Evolutionary conservation across 1,140 invertebrate species (phyloP), one percentile per base, ranked within the genome.

Genomic region (Ceratoteleas bidentatus): DNA sequence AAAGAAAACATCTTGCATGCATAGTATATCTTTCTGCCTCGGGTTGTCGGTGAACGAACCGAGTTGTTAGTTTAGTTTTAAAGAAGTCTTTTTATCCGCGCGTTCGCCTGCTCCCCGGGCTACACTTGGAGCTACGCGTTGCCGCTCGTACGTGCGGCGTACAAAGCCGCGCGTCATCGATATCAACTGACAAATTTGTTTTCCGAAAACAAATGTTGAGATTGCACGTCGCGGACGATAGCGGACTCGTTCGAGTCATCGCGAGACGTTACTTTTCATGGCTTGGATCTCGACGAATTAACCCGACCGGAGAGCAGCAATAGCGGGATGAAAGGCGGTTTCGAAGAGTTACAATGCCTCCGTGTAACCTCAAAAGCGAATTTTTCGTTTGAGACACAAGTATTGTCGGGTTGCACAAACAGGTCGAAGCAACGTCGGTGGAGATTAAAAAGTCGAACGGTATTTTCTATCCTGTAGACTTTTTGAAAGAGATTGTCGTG

Each of bases 1-100:
- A 87, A 87, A 84, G 77, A 84, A 86, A 86, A 83, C 82, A 86
- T 85, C 81, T 84, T 84, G 78, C 86, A 86, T 86, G 80, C 85
- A 83, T 83, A 84, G 76, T 85, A 62, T 76, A 85, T 84, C 75
- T 62, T 53, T 76, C 11, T 58, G 62, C 73, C 80, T 53, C 45
- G n/a, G 69, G 57, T 83, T 65, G 57, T 56, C 70, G 36, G 57
- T 43, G 73, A 70, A 77, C 83, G 74, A 78, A 62, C 54, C 40
- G 57, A 78, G 75, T 81, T 83, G 85, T 84, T 85, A 75, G 74
- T 84, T 83, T 84, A 78, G 73, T 83, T 81, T 83, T 73, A 78
- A 76, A 75, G 65, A 58, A 74, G 57, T 66, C 33, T 62, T 74
- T 77, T 83, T 83, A 73, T 78, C 80, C 62, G 56, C 50, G 38